Evolutionary conservation across 2,113 vertebrate species (phyloP), one percentile per base, ranked within the genome.

Genomic region (Lanius ludovicianus): DNA sequence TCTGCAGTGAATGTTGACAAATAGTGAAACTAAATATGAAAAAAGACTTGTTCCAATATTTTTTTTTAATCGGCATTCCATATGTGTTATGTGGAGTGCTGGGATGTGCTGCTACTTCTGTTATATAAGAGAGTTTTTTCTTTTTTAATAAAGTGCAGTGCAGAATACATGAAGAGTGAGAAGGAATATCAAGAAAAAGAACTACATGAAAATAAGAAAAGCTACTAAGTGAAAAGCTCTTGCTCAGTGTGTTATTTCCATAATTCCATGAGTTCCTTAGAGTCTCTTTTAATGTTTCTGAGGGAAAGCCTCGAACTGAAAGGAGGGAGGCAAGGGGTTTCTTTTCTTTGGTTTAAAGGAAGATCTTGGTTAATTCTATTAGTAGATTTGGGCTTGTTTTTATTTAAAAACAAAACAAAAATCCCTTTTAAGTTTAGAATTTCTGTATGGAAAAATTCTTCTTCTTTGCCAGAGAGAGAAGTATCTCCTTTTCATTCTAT

Each of bases 401-500:
- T 94, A 80, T 94, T 92, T 81, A 75, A 96, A 96, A 96, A 82
- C 74, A 94, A 97, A 95, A 94, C 81, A 95, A 89, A 95, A 96
- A 82, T 89, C 81, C 50, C 37, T 82, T 77, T 95, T 49, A 85
- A 94, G 88, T 93, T 94, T 84, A 96, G 86, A 75, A 92, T 93
- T 94, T 93, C 95, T 96, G 76, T 94, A 95, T 81, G 93, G 96
- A 97, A 96, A 95, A 94, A 89, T 84, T 95, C 59, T 80, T 87
- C 15, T 42, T 55, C 76, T 93, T 90, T 95, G 92, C 92, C 85
- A 93, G 92, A 42, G 83, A 96, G 90, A 83, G 69, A 96, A 96
- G 88, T 87, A 87, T 96, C 96, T 95, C 86, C 76, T 93, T 96
- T 89, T 90, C 79, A 24, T 69, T 90, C 80, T 93, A 83, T 96